A percentile compares a stretch with the other conserved stretches of the same genome.
Conservation (phyloP, 1,140 invertebrate genomes). For the Cepaea nemoralis region DNA sequence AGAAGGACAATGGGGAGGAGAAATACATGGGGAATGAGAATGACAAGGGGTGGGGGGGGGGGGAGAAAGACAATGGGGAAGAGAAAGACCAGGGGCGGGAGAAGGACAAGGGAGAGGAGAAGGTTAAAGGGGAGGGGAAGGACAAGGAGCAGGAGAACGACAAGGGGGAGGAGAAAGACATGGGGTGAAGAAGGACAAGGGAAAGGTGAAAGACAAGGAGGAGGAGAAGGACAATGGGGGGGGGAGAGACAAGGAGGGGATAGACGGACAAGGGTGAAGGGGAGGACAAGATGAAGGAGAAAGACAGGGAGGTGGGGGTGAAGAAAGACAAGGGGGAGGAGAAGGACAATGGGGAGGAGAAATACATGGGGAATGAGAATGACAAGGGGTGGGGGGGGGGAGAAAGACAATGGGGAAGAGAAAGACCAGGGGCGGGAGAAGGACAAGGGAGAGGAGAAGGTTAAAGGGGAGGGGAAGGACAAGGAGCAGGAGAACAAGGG, state of each 20-base stretch:
- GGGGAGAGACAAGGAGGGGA: conserved; percentile 1
- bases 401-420: neutral
- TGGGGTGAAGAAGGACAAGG: too few relatives aligned
- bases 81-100: neutral
- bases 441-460: too few relatives aligned
- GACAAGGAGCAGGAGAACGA: neutral
- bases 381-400: neutral
- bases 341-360: neutral
- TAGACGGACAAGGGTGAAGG: conserved; percentile 19
- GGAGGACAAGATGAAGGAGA: neutral
- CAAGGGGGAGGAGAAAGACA: neutral
- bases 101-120: conserved; percentile 7
- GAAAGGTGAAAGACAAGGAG: neutral
- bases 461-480: too few relatives aligned
- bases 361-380: neutral
- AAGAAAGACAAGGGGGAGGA: neutral
- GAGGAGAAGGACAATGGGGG: conserved; percentile 1
- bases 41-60: neutral
- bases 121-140: conserved; percentile 7
- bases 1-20: neutral
- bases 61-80: neutral
- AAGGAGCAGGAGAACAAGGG: too few relatives aligned
- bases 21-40: neutral
- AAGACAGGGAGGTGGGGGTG: neutral
- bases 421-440: too few relatives aligned